phyloP scores from a whole-genome alignment of 2,113 vertebrate species.

The Psittacula cyanocephala region DNA sequence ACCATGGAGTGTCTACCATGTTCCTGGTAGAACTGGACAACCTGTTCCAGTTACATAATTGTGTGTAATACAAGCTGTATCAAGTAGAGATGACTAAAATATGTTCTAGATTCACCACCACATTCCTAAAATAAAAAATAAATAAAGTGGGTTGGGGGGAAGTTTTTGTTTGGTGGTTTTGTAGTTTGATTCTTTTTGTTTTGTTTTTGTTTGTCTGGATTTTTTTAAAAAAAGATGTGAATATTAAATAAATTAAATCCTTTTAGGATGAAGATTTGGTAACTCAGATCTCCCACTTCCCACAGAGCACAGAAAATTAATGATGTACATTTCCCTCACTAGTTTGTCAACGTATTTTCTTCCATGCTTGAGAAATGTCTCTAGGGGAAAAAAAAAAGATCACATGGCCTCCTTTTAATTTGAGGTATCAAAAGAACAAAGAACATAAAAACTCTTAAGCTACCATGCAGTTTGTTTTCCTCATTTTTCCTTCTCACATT shows the following conservation, averaged over 20 bases:
- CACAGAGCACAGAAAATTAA: background rate
- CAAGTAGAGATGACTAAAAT: background rate
- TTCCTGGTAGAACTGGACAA: background rate
- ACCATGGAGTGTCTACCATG: background rate
- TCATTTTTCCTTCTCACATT: background rate
- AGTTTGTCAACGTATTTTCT: background rate
- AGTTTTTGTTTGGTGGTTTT: background rate
- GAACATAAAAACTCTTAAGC: background rate
- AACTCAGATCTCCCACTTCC: background rate
- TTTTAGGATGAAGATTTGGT: background rate
- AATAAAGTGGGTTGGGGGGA: background rate
- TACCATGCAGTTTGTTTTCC: background rate
- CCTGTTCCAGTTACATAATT: background rate
- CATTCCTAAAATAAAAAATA: background rate
- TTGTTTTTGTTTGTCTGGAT: background rate
- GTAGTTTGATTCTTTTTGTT: fast-evolving
- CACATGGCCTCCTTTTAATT: background rate
- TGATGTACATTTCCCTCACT: background rate
- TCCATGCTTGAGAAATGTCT: background rate
- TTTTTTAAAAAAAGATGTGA: background rate
- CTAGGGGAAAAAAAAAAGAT: background rate
- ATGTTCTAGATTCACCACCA: background rate
- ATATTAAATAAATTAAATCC: background rate
- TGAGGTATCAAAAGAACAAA: background rate
- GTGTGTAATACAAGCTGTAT: background rate